Evolutionary conservation across 2,113 vertebrate species (phyloP).

Genomic region (Petromus typicus): DNA sequence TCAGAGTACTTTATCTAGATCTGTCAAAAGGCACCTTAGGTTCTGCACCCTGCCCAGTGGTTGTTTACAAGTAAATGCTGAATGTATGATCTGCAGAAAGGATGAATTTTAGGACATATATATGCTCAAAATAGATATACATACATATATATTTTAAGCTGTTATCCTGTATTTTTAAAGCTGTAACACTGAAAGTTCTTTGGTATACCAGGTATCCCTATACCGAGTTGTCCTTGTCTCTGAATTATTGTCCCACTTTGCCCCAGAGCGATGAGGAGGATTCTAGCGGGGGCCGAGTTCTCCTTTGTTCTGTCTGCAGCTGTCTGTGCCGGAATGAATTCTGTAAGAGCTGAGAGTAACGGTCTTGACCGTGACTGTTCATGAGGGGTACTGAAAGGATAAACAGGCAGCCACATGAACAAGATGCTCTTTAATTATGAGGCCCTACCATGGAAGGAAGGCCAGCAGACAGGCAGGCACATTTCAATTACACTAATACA

Average conservation of each 20-base stretch:
- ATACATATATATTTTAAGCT: background rate
- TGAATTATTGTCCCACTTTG: background rate
- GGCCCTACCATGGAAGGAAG: constrained; percentile 79
- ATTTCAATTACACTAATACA: constrained; percentile 84
- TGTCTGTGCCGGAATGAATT: constrained; percentile 35
- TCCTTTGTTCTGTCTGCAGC: constrained; percentile 70
- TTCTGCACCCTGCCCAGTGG: background rate
- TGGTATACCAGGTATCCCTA: background rate
- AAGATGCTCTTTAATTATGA: constrained; percentile 80
- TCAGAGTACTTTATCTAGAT: background rate
- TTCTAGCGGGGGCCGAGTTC: background rate
- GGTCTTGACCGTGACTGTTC: constrained; percentile 72
- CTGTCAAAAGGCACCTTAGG: background rate
- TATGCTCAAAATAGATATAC: background rate
- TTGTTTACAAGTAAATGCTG: background rate
- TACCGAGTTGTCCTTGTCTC: background rate
- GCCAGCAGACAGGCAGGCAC: constrained; percentile 82
- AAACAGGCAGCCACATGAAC: constrained; percentile 79
- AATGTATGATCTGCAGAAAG: background rate
- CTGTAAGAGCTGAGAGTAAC: constrained; percentile 67
- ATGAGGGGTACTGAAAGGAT: constrained; percentile 68
- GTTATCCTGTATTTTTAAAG: too few relatives aligned
- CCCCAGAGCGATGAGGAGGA: background rate
- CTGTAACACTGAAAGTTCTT: background rate
- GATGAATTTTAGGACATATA: background rate